phyloP scores from a whole-genome alignment of 2,888 invertebrate genomes.

The Polydrusus tereticollis region DNA sequence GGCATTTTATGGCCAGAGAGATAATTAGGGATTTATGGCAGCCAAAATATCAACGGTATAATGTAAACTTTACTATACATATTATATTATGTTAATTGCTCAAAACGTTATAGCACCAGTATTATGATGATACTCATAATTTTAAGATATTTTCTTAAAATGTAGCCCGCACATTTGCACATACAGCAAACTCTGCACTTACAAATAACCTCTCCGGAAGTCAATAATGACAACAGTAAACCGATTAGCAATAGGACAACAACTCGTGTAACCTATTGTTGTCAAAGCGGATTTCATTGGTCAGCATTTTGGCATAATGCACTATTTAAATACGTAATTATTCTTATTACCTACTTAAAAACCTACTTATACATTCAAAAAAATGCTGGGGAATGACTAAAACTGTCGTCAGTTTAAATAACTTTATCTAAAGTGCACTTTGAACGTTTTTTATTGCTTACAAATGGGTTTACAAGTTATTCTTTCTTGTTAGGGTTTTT shows the following conservation, averaged over 20 bases:
- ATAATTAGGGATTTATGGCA: too few relatives aligned
- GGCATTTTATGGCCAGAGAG: too few relatives aligned
- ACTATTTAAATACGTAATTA: not conserved
- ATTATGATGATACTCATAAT: too few relatives aligned
- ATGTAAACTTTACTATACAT: too few relatives aligned
- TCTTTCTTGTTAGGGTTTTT: too few relatives aligned
- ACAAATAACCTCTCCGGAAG: conserved; percentile 8
- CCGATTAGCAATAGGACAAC: conserved; percentile 28
- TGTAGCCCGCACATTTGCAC: too few relatives aligned
- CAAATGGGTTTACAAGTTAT: not conserved
- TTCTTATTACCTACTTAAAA: not conserved
- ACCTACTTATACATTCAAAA: not conserved
- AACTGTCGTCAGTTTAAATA: not conserved
- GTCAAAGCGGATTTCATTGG: conserved; percentile 17
- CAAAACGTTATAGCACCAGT: too few relatives aligned
- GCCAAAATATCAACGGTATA: too few relatives aligned
- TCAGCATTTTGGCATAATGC: conserved; percentile 1
- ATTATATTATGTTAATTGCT: too few relatives aligned
- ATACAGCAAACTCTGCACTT: too few relatives aligned
- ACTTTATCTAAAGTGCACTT: not conserved
- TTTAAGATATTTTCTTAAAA: too few relatives aligned
- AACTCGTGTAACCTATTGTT: conserved; percentile 28
- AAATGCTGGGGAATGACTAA: not conserved
- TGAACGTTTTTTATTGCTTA: not conserved
- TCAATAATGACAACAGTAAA: conserved; percentile 4